Conservation (phyloP, 2,888 invertebrate species). For the Eledone cirrhosa region DNA sequence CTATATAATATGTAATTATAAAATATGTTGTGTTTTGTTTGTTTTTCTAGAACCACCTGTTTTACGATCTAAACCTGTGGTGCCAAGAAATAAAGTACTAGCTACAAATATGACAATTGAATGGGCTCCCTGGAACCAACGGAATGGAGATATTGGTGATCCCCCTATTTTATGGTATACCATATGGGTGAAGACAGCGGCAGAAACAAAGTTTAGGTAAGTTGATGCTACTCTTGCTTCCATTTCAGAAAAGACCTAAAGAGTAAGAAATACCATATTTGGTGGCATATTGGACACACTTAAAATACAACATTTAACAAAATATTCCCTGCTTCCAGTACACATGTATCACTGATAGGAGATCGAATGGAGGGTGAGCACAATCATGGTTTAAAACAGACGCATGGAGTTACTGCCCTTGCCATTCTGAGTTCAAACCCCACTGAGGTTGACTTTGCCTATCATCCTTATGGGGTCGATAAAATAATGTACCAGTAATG, state of each 20-base stretch:
- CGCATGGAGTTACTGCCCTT: too few relatives aligned
- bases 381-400: too few relatives aligned
- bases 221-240: background rate
- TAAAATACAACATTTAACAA: too few relatives aligned
- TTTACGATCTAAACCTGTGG: conserved; percentile 46
- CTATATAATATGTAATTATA: too few relatives aligned
- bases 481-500: too few relatives aligned
- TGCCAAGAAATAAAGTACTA: conserved; percentile 42
- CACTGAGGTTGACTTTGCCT: too few relatives aligned
- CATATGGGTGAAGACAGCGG: conserved; percentile 42
- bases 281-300: too few relatives aligned
- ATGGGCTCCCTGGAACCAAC: conserved; percentile 55
- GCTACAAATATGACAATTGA: conserved; percentile 47
- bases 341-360: too few relatives aligned
- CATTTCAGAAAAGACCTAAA: conserved; percentile 31
- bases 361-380: too few relatives aligned
- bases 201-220: conserved; percentile 31
- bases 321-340: too few relatives aligned
- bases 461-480: too few relatives aligned
- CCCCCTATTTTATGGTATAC: conserved; percentile 54
- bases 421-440: too few relatives aligned
- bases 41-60: conserved; percentile 48
- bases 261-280: background rate
- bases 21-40: background rate
- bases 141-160: conserved; percentile 53